Conservation (phyloP, 1,140 invertebrate species). For the Pteromalus puparum region DNA sequence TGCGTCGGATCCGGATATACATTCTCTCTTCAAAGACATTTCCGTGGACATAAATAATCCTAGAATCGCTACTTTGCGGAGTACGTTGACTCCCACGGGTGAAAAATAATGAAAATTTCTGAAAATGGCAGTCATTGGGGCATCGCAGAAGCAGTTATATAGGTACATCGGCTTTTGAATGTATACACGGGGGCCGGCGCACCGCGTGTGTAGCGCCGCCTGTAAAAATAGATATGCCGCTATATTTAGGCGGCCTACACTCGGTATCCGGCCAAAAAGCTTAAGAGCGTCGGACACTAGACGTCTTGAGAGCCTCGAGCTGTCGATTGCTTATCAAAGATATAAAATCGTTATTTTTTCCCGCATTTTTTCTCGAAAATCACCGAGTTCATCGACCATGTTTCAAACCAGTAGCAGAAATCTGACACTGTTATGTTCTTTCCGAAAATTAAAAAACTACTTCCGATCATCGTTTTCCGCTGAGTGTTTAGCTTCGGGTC, state of each 20-base stretch:
- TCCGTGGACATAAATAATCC: too few species aligned
- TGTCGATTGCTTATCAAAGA: slow-evolving; percentile 56
- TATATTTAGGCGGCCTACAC: slow-evolving; percentile 74
- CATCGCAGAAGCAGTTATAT: not conserved
- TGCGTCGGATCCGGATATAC: too few species aligned
- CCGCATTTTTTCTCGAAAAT: not conserved
- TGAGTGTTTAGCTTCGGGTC: too few species aligned
- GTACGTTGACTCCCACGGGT: too few species aligned
- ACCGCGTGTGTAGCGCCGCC: slow-evolving; percentile 61
- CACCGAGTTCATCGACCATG: too few species aligned
- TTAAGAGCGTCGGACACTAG: slow-evolving; percentile 65
- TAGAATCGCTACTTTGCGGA: too few species aligned
- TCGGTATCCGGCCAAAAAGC: slow-evolving; percentile 72
- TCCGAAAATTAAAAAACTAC: too few species aligned
- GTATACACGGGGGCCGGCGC: slow-evolving; percentile 48
- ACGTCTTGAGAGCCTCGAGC: slow-evolving; percentile 53
- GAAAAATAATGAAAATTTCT: not conserved
- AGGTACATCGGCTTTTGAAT: slow-evolving; percentile 4
- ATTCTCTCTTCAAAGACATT: too few species aligned
- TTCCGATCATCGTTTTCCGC: too few species aligned
- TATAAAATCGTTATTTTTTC: not conserved
- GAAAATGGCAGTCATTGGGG: not conserved
- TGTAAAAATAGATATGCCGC: slow-evolving; percentile 70
- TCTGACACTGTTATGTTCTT: too few species aligned
- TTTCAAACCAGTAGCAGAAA: too few species aligned